phyloP scores from a whole-genome alignment of 2,797 vertebrate species.

The Bovichtus diacanthus region DNA sequence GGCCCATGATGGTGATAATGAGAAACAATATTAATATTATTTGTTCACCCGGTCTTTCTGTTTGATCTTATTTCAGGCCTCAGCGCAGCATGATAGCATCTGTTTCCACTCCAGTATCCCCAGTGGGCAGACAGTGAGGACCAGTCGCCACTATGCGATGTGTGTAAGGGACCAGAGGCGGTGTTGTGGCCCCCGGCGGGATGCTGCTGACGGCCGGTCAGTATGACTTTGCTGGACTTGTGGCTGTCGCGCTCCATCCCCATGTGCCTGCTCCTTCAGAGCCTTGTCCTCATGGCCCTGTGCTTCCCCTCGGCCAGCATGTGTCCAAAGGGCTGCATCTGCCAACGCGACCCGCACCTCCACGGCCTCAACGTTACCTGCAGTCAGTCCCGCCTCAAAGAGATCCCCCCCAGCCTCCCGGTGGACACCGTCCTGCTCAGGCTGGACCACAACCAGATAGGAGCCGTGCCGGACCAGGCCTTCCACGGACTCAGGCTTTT shows the following conservation, averaged over 20 bases:
- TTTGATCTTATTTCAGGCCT: conserved; percentile 73
- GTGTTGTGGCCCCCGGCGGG: conserved; percentile 86
- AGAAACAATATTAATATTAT: neutral
- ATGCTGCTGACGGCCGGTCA: conserved; percentile 93
- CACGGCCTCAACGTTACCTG: conserved; percentile 94
- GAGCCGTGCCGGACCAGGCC: conserved; percentile 93
- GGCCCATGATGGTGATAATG: no score
- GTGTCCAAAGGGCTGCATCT: conserved; percentile 97
- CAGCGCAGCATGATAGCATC: conserved; percentile 76
- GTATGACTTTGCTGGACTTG: conserved; percentile 98
- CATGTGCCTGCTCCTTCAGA: conserved; percentile 98
- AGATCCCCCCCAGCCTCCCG: conserved; percentile 95
- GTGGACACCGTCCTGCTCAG: conserved; percentile 93
- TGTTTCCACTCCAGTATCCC: conserved; percentile 40
- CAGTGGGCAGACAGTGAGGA: conserved; percentile 62
- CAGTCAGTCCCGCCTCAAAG: conserved; percentile 96
- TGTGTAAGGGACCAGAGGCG: conserved; percentile 77
- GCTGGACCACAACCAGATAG: conserved; percentile 98
- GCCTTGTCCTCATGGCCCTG: conserved; percentile 98
- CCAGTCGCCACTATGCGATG: conserved; percentile 69
- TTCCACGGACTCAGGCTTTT: conserved; percentile 95
- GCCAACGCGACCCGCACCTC: conserved; percentile 89
- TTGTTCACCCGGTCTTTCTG: conserved; percentile 38
- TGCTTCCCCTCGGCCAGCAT: conserved; percentile 99
- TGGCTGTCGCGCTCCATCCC: conserved; percentile 97